Evolutionary conservation across 2,888 invertebrate species (phyloP).

Genomic region (Tiliacea aurago): DNA sequence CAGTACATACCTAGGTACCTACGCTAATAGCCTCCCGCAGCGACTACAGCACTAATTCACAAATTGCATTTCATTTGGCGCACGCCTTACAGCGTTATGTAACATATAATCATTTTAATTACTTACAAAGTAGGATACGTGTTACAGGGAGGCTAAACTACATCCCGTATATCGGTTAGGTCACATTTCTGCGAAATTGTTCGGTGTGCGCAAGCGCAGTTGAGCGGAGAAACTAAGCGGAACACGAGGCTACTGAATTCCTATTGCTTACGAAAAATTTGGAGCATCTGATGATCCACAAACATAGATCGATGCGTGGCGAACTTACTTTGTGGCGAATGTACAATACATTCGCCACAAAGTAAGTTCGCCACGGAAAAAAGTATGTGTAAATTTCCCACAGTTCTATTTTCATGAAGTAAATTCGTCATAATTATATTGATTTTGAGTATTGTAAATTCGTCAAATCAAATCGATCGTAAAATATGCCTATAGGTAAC

Average conservation of each 20-base stretch:
- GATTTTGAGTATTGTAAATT: too few relatives aligned
- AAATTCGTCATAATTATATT: too few relatives aligned
- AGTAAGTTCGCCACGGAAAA: too few relatives aligned
- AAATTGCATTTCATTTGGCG: constrained; percentile 60
- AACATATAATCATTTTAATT: constrained; percentile 74
- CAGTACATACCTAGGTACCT: constrained; percentile 19
- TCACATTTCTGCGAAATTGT: constrained; percentile 52
- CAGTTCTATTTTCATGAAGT: too few relatives aligned
- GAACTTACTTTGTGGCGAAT: too few relatives aligned
- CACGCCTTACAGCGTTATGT: constrained; percentile 65
- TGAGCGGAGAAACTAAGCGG: constrained; percentile 21
- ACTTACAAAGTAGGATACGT: constrained; percentile 60
- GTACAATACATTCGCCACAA: too few relatives aligned
- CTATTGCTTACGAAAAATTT: constrained; percentile 17
- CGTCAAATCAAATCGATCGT: too few relatives aligned
- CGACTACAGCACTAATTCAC: constrained; percentile 35
- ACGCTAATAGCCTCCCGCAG: constrained; percentile 57
- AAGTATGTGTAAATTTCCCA: too few relatives aligned
- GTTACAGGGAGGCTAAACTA: constrained; percentile 65
- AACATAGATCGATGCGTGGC: too few relatives aligned
- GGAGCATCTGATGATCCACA: background rate
- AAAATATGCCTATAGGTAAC: too few relatives aligned
- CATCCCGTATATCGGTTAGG: constrained; percentile 59
- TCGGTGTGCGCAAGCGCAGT: constrained; percentile 15
- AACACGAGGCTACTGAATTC: constrained; percentile 7